Conservation (phyloP, 1,140 invertebrate genomes). For the Caenorhabditis inopinata region DNA sequence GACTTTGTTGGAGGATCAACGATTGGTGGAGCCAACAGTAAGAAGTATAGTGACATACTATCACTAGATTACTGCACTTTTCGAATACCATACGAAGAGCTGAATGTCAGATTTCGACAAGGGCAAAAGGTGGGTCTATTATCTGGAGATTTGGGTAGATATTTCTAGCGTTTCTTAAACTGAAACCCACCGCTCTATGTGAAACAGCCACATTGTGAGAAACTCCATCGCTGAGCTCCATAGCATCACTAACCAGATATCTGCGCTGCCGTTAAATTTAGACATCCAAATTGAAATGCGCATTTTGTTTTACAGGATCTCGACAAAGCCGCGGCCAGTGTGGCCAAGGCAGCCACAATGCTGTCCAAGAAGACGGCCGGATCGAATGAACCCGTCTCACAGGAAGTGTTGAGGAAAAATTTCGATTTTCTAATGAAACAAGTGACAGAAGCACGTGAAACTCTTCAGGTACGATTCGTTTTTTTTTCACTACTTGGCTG, state of each 20-base stretch:
- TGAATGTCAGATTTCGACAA: not conserved
- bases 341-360: not conserved
- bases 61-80: constrained; percentile 7
- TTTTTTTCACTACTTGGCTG: no score
- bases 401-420: not conserved
- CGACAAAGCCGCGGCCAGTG: not conserved
- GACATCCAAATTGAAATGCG: no score
- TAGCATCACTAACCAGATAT: no score
- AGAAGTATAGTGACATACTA: not conserved
- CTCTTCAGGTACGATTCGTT: no score
- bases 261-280: no score
- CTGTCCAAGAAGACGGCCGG: not conserved
- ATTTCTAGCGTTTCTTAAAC: not conserved
- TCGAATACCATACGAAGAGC: not conserved
- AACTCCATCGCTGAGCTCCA: no score
- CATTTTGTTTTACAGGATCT: not conserved
- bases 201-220: no score
- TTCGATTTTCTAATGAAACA: not conserved
- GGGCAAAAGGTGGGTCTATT: not conserved
- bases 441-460: not conserved
- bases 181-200: no score
- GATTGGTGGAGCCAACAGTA: not conserved
- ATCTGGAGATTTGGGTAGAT: not conserved
- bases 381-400: not conserved
- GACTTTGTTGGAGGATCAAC: not conserved